Percentiles rank a stretch among this genome's conserved stretches.
Conservation (phyloP, 2,113 vertebrate genomes). For the Dromaius novaehollandiae region DNA sequence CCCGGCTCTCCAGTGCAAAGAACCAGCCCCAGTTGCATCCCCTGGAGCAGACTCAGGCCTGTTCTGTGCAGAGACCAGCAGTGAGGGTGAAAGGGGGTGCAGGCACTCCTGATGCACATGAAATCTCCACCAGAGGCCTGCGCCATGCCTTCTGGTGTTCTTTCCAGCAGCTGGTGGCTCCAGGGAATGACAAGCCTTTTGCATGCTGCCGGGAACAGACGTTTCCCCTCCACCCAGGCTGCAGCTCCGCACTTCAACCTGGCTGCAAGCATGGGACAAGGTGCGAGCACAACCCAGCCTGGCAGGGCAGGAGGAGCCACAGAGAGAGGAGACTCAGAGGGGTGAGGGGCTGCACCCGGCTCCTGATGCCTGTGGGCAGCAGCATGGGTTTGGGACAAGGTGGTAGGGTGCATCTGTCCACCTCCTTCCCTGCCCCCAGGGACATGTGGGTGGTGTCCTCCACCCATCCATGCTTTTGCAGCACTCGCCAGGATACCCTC, state of each 20-base stretch:
- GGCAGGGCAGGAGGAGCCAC: too few species aligned
- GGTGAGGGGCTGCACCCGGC: neutral
- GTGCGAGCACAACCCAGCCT: too few species aligned
- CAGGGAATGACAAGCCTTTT: neutral
- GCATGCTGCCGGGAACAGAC: neutral
- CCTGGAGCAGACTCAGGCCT: neutral
- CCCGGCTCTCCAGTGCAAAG: rapidly evolving
- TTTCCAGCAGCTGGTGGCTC: neutral
- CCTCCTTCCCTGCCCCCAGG: neutral
- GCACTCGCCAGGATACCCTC: neutral
- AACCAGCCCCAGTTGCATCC: neutral
- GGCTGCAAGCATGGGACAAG: neutral
- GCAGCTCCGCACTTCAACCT: neutral
- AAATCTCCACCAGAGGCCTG: neutral
- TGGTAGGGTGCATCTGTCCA: neutral
- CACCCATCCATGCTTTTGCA: rapidly evolving
- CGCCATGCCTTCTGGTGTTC: neutral
- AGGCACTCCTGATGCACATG: neutral
- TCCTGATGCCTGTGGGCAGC: neutral
- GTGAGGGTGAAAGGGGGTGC: too few species aligned
- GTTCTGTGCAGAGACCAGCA: neutral
- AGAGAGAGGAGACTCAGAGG: too few species aligned
- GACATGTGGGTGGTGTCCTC: neutral
- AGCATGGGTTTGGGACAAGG: neutral
- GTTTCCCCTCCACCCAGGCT: neutral